Evolutionary conservation across 1,140 invertebrate genomes (phyloP), one percentile per base, ranked within the genome.

Genomic region (Acromyrmex heyeri): DNA sequence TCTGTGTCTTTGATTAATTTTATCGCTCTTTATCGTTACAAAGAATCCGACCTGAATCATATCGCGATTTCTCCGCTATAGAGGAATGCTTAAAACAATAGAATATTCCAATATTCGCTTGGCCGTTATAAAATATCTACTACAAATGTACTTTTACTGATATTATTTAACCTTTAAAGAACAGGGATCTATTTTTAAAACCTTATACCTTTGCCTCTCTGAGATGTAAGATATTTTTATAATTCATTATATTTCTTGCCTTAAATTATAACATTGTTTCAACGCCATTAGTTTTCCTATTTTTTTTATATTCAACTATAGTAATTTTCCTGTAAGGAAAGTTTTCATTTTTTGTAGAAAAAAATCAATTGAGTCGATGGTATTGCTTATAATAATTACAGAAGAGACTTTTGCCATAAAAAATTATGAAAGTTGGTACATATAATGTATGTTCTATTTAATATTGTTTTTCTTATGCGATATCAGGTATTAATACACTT

Each of bases 11-110:
- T n/a, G 38, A 83, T 83, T 73, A 73, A 73, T 30, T 73, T 82
- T 83, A 73, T 83, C 69, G 24, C 18, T 44, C 27, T 61, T 82
- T 83, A 83, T 62, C 55, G 16, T 14, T 44, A 59, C n/a, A 55
- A 30, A 16, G 18, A 48, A 55, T 81, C 8, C 6, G 21, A 81
- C 48, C n/a, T 69, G 38, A 59, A 82, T 44, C 24, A 69, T 38
- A 79, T 44, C 30, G 16, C 30, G 14, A 18, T 57, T 48, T 44
- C 0, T 59, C 8, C 3, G 61, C 5, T 6, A 69, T 3, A 16
- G 8, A 7, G 10, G 21, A 18, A 69, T 27, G 1, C 2, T 55
- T 55, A n/a, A 69, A 57, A 55, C n/a, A 55, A 69, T 81, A 27
- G 5, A 4, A 0, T 70, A 59, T n/a, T 48, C 0, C 18, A 50